Conservation (phyloP, 2,797 vertebrate species). For the Brachyrhaphis roseni region DNA sequence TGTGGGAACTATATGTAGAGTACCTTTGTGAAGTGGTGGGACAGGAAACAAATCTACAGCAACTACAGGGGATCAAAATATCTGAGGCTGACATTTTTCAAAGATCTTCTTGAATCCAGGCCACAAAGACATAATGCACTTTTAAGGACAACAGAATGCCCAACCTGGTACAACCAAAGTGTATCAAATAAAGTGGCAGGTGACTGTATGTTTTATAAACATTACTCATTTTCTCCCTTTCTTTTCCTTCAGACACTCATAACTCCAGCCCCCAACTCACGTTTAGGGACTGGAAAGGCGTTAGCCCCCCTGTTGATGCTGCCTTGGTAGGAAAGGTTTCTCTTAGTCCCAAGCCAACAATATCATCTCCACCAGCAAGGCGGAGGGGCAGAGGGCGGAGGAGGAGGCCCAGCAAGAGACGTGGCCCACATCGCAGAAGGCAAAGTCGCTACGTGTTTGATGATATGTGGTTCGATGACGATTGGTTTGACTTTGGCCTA, state of each 20-base stretch:
- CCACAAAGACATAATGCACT: neutral
- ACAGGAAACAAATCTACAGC: neutral
- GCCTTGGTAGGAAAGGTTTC: slow-evolving; percentile 88
- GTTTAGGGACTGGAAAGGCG: slow-evolving; percentile 85
- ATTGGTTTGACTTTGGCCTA: slow-evolving; percentile 44
- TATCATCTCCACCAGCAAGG: slow-evolving; percentile 1
- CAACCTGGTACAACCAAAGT: neutral
- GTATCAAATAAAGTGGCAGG: neutral
- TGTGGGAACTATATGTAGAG: neutral
- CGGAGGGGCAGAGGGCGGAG: slow-evolving; percentile 21
- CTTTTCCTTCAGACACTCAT: slow-evolving; percentile 44
- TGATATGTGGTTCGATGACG: slow-evolving; percentile 61
- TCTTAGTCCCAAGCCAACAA: slow-evolving; percentile 64
- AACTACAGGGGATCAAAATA: neutral
- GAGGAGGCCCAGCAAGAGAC: slow-evolving; percentile 51
- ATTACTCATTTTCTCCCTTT: neutral
- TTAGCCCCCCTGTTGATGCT: slow-evolving; percentile 84
- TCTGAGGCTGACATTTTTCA: too few species aligned
- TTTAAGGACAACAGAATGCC: neutral
- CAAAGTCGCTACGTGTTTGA: slow-evolving; percentile 47
- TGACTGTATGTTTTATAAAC: neutral
- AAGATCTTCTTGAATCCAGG: neutral
- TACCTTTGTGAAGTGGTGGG: neutral
- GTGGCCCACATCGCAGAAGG: slow-evolving; percentile 31
- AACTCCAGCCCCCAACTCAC: slow-evolving; percentile 67